Evolutionary conservation across 2,888 invertebrate species (phyloP), one percentile per base, ranked within the genome.

Genomic region (Drosophila niveifrons): DNA sequence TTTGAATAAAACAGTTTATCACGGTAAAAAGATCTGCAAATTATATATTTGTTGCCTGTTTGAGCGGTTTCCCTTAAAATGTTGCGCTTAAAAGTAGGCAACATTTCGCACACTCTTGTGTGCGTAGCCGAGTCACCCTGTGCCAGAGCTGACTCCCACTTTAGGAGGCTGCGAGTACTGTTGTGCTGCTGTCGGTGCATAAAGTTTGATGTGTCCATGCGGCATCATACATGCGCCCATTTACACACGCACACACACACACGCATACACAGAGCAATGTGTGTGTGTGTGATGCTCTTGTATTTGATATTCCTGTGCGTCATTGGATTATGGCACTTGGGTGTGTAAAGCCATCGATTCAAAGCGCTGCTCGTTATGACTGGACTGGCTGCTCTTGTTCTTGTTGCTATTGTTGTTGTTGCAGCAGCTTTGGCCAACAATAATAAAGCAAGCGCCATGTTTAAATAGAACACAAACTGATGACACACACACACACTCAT

Each of bases 291-390:
- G 68, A 18, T 70, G 63, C 36, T 72, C 75, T 63, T 80, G 80
- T 82, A 70, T 71, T 78, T 80, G 80, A 79, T 83, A 91, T 91
- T 91, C 91, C 91, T 91, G 83, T 89, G 91, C 89, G 92, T 86
- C 88, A 88, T 88, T 88, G 85, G 90, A 90, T 91, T 91, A 92
- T 92, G 91, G 91, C 92, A 91, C 92, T 91, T 92, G 91, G 91
- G 92, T 92, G 92, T 92, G 92, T 91, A 91, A 82, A 84, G 81
- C 84, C 88, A 90, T 82, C 88, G 80, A 89, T 86, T 88, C 88
- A 78, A 74, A 85, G 79, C 82, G 82, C 67, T 74, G 76, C 72
- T 82, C 79, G 81, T 81, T 81, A 66, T 78, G 74, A 52, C 57
- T 48, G 62, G 18, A 39, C 62, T 62, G 29, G 34, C 39, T 61